These are phyloP conservation scores for Rhyzopertha dominica DNA, from an alignment of 1,140 invertebrate species.

Conservation along the genomic window DNA sequence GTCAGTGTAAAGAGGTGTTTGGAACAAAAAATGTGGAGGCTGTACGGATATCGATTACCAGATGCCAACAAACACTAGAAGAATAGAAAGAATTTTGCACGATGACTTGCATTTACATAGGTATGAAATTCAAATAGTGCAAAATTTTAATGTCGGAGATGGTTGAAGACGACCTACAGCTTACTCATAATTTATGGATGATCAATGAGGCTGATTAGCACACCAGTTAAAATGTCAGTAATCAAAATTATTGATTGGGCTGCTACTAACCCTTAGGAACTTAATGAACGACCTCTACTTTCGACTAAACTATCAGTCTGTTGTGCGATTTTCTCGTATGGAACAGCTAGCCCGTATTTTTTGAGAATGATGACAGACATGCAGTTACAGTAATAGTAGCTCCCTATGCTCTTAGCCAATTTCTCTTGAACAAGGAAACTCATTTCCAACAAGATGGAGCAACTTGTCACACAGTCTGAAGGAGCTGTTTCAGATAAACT, in stretches of 20 bases:
- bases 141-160: too few relatives aligned
- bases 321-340: constrained; percentile 3
- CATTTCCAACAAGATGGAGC: constrained; percentile 5
- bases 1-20: not conserved
- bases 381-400: constrained; percentile 1
- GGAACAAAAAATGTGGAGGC: not conserved
- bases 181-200: not conserved
- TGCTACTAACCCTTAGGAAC: not conserved
- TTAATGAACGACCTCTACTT: not conserved
- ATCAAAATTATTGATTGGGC: not conserved
- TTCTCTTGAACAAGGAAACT: not conserved
- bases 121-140: too few relatives aligned
- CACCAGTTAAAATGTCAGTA: not conserved
- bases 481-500: too few relatives aligned
- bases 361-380: constrained; percentile 1
- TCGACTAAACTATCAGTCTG: constrained; percentile 1
- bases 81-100: not conserved
- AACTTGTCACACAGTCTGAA: not conserved
- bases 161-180: too few relatives aligned
- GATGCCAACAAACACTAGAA: not conserved
- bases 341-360: constrained; percentile 1
- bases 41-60: not conserved
- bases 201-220: not conserved
- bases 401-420: not conserved
- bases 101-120: too few relatives aligned